A percentile compares a stretch with the other conserved stretches of the same genome.
phyloP scores from a whole-genome alignment of 2,888 invertebrate genomes.

The Aphrophora alni region DNA sequence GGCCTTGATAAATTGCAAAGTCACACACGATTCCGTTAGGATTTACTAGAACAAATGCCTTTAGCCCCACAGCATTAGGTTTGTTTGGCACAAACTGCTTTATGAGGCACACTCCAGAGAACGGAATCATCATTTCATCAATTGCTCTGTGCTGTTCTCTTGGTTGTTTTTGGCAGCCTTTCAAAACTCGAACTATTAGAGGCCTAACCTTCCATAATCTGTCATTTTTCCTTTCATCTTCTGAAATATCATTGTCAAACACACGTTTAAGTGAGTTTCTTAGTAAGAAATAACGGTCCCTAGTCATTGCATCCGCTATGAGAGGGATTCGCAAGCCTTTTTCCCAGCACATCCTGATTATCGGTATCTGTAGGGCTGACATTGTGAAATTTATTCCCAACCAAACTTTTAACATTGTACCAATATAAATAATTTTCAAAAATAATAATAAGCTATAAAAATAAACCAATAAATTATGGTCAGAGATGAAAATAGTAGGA shows the following conservation, averaged over 20 bases:
- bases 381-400: slow-evolving; percentile 21
- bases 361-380: slow-evolving; percentile 20
- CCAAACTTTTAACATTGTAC: no score
- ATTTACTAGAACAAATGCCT: slow-evolving; percentile 27
- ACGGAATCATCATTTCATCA: slow-evolving; percentile 35
- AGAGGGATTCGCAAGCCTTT: slow-evolving; percentile 15
- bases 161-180: slow-evolving; percentile 25
- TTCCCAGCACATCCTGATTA: slow-evolving; percentile 38
- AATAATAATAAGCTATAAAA: no score
- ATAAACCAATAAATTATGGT: no score
- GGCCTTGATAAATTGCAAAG: slow-evolving; percentile 26
- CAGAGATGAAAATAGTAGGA: no score
- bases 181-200: neutral
- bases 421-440: no score
- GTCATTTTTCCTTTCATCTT: slow-evolving; percentile 23
- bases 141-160: neutral
- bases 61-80: slow-evolving; percentile 28
- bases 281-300: slow-evolving; percentile 29
- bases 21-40: slow-evolving; percentile 29
- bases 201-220: slow-evolving; percentile 29
- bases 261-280: slow-evolving; percentile 27
- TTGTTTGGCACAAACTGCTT: slow-evolving; percentile 25
- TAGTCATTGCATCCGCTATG: slow-evolving; percentile 29
- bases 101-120: slow-evolving; percentile 16
- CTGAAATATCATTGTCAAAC: slow-evolving; percentile 28